These are phyloP conservation scores for Oppia nitens DNA, from an alignment of 1,140 invertebrate genomes.

Conservation along the genomic window DNA sequence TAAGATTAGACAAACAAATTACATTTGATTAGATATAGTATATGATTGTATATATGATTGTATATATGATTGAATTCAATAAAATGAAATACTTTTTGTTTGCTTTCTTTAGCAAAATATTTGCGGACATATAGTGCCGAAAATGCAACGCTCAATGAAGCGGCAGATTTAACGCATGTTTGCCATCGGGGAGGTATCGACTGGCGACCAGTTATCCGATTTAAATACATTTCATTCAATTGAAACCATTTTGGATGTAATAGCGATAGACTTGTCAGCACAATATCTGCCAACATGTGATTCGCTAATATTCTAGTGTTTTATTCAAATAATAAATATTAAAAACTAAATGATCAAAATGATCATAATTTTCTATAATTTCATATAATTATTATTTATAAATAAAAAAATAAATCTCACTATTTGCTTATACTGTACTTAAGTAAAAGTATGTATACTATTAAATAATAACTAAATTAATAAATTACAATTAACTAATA, in stretches of 20 bases:
- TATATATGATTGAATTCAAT: background rate
- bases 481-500: no score
- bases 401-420: no score
- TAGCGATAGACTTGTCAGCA: slow-evolving; percentile 35
- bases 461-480: no score
- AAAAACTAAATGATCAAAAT: no score
- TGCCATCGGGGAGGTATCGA: slow-evolving; percentile 24
- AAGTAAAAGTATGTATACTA: no score
- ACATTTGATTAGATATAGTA: slow-evolving; percentile 14
- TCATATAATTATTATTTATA: no score
- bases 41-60: background rate
- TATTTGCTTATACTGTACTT: no score
- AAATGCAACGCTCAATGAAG: slow-evolving; percentile 53
- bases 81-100: slow-evolving; percentile 43
- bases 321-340: no score
- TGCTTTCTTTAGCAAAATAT: slow-evolving; percentile 65
- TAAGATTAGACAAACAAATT: slow-evolving; percentile 45
- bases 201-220: slow-evolving; percentile 23
- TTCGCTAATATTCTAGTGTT: slow-evolving; percentile 26
- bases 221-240: slow-evolving; percentile 1
- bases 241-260: background rate
- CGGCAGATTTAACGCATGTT: slow-evolving; percentile 39
- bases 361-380: no score
- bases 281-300: slow-evolving; percentile 51
- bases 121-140: slow-evolving; percentile 68